Conservation (phyloP, 2,113 vertebrate species). For the Lepidothrix coronata region DNA sequence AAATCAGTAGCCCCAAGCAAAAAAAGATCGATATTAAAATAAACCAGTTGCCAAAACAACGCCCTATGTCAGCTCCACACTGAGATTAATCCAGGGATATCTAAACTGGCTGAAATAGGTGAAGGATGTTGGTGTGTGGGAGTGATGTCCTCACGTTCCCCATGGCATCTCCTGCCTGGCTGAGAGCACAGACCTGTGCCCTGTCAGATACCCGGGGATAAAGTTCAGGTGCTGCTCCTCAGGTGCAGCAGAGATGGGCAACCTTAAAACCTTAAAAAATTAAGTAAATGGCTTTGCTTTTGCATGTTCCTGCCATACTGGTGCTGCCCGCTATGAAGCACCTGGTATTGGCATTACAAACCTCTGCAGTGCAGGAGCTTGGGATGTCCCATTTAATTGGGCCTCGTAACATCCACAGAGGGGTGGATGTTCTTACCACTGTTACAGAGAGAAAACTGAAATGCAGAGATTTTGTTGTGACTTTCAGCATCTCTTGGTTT, state of each 20-base stretch:
- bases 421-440: neutral
- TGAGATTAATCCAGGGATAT: neutral
- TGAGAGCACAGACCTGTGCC: neutral
- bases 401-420: neutral
- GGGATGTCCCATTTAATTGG: neutral
- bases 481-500: neutral
- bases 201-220: neutral
- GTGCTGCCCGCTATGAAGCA: neutral
- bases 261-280: neutral
- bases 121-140: neutral
- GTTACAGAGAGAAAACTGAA: neutral
- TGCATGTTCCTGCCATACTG: neutral
- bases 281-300: neutral
- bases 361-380: neutral
- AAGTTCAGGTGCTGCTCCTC: neutral
- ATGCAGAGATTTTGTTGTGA: neutral
- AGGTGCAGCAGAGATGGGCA: slow-evolving; percentile 20
- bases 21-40: neutral
- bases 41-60: slow-evolving; percentile 8
- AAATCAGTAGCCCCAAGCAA: neutral
- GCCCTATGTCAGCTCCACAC: neutral
- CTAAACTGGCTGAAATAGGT: neutral
- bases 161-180: neutral
- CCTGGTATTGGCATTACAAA: neutral
- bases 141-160: neutral